Conservation (phyloP, 2,113 vertebrate species). For the Oplegnathus fasciatus region DNA sequence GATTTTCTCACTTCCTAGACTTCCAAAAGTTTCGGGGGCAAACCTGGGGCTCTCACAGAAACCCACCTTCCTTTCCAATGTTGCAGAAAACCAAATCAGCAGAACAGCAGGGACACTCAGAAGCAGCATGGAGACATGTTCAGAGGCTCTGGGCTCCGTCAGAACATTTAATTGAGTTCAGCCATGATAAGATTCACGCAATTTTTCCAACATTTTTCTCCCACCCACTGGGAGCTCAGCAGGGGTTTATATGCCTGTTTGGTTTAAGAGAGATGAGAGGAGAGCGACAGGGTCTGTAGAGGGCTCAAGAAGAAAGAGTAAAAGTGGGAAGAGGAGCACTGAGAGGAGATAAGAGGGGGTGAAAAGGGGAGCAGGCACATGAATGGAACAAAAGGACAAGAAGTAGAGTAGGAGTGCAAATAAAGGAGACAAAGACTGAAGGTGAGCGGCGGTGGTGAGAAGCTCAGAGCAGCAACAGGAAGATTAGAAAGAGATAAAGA, state of each 20-base stretch:
- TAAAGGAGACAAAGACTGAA: conserved; percentile 16
- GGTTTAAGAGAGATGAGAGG: conserved; percentile 40
- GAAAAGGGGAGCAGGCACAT: conserved; percentile 6
- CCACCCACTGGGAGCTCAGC: conserved; percentile 20
- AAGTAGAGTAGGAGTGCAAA: conserved; percentile 14
- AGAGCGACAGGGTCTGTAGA: neutral
- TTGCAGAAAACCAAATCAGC: conserved; percentile 6
- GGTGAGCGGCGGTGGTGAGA: neutral
- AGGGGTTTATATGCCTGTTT: conserved; percentile 22
- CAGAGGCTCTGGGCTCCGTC: conserved; percentile 4
- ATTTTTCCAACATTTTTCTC: conserved; percentile 18
- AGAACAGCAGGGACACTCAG: conserved; percentile 21
- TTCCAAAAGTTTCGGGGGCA: neutral
- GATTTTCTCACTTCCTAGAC: neutral
- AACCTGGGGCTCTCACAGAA: neutral
- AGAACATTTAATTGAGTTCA: conserved; percentile 51
- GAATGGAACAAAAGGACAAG: neutral
- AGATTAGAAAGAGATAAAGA: conserved; percentile 20
- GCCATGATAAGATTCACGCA: conserved; percentile 17
- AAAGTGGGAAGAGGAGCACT: neutral
- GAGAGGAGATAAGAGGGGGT: conserved; percentile 18
- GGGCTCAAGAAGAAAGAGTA: conserved; percentile 8
- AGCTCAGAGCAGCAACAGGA: conserved; percentile 20
- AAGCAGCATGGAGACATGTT: conserved; percentile 19
- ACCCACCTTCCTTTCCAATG: neutral